phyloP scores from a whole-genome alignment of 1,140 invertebrate genomes.

The Littorina saxatilis region DNA sequence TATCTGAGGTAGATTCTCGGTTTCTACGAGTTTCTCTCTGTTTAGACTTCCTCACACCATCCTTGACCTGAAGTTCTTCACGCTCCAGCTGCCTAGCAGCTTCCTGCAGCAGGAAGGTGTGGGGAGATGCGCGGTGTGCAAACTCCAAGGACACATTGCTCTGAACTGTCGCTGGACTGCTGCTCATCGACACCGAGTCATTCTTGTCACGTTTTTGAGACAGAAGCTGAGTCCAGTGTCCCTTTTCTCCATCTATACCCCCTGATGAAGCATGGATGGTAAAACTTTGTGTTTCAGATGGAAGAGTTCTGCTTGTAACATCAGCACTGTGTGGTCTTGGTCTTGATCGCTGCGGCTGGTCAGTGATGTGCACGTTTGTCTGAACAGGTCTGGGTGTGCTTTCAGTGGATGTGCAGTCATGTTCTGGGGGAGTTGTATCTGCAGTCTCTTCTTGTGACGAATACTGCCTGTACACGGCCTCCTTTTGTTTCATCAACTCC shows the following conservation, averaged over 20 bases:
- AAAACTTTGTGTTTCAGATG: neutral
- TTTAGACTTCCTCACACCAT: neutral
- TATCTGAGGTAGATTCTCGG: neutral
- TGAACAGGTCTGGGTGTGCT: neutral
- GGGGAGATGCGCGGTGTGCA: neutral
- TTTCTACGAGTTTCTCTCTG: neutral
- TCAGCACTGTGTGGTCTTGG: constrained; percentile 11
- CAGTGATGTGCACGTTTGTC: constrained; percentile 18
- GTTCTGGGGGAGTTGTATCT: neutral
- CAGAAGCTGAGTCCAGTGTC: constrained; percentile 38
- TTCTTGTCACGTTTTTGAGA: constrained; percentile 24
- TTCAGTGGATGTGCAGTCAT: neutral
- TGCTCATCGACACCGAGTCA: constrained; percentile 1
- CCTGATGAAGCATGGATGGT: neutral
- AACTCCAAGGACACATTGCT: constrained; percentile 11
- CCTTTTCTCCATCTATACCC: neutral
- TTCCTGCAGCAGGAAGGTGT: constrained; percentile 4
- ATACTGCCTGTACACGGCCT: constrained; percentile 16
- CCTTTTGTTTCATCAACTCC: constrained; percentile 4
- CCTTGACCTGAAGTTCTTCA: neutral
- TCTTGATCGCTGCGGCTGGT: neutral
- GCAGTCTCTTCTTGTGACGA: neutral
- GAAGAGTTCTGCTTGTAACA: neutral
- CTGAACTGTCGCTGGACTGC: constrained; percentile 18
- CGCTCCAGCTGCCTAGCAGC: neutral